These are phyloP conservation scores for Deilephila elpenor DNA, from an alignment of 2,888 invertebrate species.

Conservation along the genomic window DNA sequence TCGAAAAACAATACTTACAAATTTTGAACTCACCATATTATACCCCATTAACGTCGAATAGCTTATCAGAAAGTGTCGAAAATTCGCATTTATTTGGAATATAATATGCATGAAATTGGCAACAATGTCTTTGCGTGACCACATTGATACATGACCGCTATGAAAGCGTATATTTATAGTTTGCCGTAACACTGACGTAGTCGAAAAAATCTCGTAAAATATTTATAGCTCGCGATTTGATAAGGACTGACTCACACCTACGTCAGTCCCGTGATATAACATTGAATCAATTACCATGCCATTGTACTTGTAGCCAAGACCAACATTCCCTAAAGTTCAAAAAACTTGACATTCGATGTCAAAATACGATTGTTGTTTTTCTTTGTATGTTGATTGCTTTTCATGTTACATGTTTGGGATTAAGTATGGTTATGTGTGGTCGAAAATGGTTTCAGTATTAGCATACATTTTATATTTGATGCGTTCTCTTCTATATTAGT, in stretches of 20 bases:
- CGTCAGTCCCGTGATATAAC: constrained; percentile 44
- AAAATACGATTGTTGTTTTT: neutral
- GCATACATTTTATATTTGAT: no score
- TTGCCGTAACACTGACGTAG: constrained; percentile 48
- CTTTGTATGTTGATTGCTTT: constrained; percentile 2
- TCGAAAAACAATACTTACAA: neutral
- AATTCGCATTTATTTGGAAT: constrained; percentile 26
- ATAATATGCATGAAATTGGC: constrained; percentile 32
- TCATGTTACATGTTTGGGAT: constrained; percentile 5
- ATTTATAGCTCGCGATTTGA: constrained; percentile 46
- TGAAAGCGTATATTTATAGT: constrained; percentile 39
- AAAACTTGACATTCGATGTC: constrained; percentile 20
- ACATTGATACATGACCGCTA: constrained; percentile 36
- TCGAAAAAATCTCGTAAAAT: constrained; percentile 46
- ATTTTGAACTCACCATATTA: neutral
- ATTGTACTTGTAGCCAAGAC: constrained; percentile 15
- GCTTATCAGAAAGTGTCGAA: neutral
- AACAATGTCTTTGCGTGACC: constrained; percentile 42
- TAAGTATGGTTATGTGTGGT: no score
- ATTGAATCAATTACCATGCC: constrained; percentile 23
- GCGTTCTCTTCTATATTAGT: no score
- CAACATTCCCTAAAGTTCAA: constrained; percentile 20
- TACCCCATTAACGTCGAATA: neutral
- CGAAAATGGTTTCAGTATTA: neutral
- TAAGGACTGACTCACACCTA: constrained; percentile 54